Base-by-base conservation (phyloP, 2,888 invertebrate species). In the Tromatobia lineatoria region DNA sequence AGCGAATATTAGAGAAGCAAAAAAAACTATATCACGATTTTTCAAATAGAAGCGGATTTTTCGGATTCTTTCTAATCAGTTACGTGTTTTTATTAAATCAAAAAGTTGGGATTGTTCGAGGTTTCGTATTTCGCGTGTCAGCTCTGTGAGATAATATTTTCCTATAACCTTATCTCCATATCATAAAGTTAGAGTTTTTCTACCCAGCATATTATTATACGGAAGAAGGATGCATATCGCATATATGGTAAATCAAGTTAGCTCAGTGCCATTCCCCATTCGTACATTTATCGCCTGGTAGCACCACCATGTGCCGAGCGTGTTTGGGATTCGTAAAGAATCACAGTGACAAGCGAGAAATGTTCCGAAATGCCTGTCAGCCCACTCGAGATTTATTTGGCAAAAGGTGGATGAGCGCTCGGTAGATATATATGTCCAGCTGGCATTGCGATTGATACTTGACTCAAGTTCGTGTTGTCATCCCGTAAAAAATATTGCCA, bases 251-350 rank as follows among this genome's bases (percentile, higher is more conserved):
- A 23, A 57, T 57, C 25, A 3, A 23, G 20, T 11, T 57, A 25
- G 20, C 13, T 3, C 23, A 10, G 13, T 57, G 57, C 13, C 13
- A 20, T 23, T 57, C n/a, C 3, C 25, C 29, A 59, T 29, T 29
- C 15, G 59, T 29, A 29, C n/a, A 59, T 25, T 29, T 25, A 29
- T 59, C 25, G 29, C n/a, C 25, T 29, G 59, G 59, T n/a, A 34
- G 25, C 25, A 59, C 13, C 15, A 7, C 15, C n/a, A 29, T 23
- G 59, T 29, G 25, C 7, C 29, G 59, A 25, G 59, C 59, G 59
- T 59, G n/a, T 59, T 29, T 29, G 59, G 29, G n/a, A 29, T 59
- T 59, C 59, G 29, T 29, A 59, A 59, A 59, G 25, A 59, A 59
- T 29, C 59, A 29, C 25, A 13, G 59, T 59, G 25, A 29, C 59